Evolutionary conservation across 1,140 invertebrate species (phyloP).

Genomic region (Holotrichia oblita): DNA sequence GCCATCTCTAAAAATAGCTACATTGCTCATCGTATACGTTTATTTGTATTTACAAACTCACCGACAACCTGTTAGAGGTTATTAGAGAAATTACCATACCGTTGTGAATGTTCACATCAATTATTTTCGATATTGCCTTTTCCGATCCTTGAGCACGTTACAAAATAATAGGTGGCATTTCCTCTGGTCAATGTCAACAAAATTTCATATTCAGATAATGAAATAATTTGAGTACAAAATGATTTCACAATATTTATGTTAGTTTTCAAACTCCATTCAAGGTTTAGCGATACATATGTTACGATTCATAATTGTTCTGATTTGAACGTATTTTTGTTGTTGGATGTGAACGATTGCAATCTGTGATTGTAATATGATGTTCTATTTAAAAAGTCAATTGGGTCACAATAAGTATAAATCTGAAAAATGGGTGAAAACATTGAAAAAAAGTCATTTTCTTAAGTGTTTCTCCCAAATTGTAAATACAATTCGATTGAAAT

Average conservation of each 20-base stretch:
- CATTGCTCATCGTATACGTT: not conserved
- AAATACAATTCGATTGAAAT: too few relatives aligned
- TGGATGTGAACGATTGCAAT: too few relatives aligned
- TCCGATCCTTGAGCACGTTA: not conserved
- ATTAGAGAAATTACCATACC: constrained; percentile 14
- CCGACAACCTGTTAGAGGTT: not conserved
- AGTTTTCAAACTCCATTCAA: too few relatives aligned
- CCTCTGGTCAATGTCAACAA: not conserved
- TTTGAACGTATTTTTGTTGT: too few relatives aligned
- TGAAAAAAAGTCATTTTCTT: too few relatives aligned
- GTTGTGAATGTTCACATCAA: not conserved
- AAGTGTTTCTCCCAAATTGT: too few relatives aligned
- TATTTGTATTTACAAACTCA: not conserved
- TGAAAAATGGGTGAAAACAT: too few relatives aligned
- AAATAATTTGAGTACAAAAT: not conserved
- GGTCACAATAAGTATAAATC: too few relatives aligned
- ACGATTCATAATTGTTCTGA: too few relatives aligned
- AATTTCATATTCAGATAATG: not conserved
- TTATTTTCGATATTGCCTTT: not conserved
- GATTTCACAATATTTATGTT: not conserved
- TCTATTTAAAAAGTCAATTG: too few relatives aligned
- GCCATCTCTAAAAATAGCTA: not conserved
- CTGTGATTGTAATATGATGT: too few relatives aligned
- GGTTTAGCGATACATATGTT: too few relatives aligned
- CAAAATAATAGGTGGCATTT: constrained; percentile 1